Conservation (phyloP, 2,797 vertebrate species). For the Microtus agrestis region DNA sequence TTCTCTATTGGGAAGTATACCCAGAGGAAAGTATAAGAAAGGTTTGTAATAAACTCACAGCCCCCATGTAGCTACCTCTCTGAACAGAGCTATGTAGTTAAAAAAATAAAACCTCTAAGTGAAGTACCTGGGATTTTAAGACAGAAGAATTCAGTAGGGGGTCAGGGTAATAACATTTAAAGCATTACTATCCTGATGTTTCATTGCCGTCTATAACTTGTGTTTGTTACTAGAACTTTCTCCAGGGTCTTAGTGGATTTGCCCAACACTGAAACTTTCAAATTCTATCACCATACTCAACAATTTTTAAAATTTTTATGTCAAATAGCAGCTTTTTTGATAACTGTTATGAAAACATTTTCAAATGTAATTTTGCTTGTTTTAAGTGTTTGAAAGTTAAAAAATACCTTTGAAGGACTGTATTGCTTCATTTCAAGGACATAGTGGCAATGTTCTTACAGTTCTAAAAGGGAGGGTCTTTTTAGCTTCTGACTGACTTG, state of each 20-base stretch:
- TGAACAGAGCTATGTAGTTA: neutral
- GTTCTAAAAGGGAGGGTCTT: neutral
- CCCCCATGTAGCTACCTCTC: neutral
- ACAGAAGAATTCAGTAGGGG: neutral
- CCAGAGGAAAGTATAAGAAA: conserved; percentile 7
- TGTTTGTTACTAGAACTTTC: conserved; percentile 54
- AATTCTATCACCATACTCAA: conserved; percentile 33
- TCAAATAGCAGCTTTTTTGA: neutral
- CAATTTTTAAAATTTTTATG: conserved; percentile 60
- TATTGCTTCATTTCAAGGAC: conserved; percentile 27
- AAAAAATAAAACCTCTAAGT: neutral
- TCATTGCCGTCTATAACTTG: neutral
- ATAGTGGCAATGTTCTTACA: neutral
- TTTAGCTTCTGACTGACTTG: neutral
- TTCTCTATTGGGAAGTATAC: conserved; percentile 20
- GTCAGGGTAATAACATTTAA: neutral
- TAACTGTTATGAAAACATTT: conserved; percentile 33
- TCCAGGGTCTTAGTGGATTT: conserved; percentile 29
- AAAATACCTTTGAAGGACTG: neutral
- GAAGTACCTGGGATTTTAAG: conserved; percentile 44
- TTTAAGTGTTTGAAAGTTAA: conserved; percentile 20
- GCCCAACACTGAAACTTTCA: conserved; percentile 53
- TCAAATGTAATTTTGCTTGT: neutral
- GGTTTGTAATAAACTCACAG: conserved; percentile 23
- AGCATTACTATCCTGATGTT: conserved; percentile 17